Evolutionary conservation across 2,113 vertebrate species (phyloP).

Genomic region (Neodon shergylaensis): DNA sequence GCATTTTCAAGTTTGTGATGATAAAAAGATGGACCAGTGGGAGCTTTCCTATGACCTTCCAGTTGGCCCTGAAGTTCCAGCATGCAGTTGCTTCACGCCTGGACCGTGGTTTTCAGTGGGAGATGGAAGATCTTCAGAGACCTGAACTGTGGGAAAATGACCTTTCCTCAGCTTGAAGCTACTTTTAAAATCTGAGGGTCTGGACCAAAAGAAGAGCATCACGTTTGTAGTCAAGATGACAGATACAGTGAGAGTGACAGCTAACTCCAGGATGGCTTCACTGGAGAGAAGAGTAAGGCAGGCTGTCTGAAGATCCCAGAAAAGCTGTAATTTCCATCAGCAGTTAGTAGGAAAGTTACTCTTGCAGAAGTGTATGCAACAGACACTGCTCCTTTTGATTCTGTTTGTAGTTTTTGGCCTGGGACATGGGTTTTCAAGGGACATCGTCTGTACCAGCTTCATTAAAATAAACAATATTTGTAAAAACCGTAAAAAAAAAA

Average conservation of each 20-base stretch:
- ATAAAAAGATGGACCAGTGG: slow-evolving; percentile 77
- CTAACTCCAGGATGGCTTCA: slow-evolving; percentile 84
- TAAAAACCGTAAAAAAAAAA: slow-evolving; percentile 88
- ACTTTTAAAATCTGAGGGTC: slow-evolving; percentile 85
- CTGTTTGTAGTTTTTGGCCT: slow-evolving; percentile 88
- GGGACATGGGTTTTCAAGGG: slow-evolving; percentile 90
- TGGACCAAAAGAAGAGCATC: slow-evolving; percentile 74
- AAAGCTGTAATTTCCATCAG: slow-evolving; percentile 84
- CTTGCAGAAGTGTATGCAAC: slow-evolving; percentile 83
- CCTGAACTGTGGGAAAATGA: slow-evolving; percentile 85
- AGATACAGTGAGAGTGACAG: slow-evolving; percentile 80
- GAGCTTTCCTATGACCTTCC: slow-evolving; percentile 83
- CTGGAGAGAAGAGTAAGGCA: slow-evolving; percentile 82
- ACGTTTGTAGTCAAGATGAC: slow-evolving; percentile 75
- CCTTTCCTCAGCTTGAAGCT: slow-evolving; percentile 84
- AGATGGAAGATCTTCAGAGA: slow-evolving; percentile 87
- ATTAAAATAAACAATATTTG: slow-evolving; percentile 91
- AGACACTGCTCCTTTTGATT: slow-evolving; percentile 85
- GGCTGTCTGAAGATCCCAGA: slow-evolving; percentile 84
- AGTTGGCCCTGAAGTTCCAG: slow-evolving; percentile 84
- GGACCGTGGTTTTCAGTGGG: slow-evolving; percentile 87
- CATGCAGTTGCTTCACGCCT: slow-evolving; percentile 86
- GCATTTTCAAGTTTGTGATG: slow-evolving; percentile 80
- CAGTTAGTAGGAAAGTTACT: slow-evolving; percentile 83
- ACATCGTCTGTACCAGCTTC: slow-evolving; percentile 90